Base-by-base conservation (phyloP, 92 coral and sea anemone genomes). In the Nematostella vectensis region DNA sequence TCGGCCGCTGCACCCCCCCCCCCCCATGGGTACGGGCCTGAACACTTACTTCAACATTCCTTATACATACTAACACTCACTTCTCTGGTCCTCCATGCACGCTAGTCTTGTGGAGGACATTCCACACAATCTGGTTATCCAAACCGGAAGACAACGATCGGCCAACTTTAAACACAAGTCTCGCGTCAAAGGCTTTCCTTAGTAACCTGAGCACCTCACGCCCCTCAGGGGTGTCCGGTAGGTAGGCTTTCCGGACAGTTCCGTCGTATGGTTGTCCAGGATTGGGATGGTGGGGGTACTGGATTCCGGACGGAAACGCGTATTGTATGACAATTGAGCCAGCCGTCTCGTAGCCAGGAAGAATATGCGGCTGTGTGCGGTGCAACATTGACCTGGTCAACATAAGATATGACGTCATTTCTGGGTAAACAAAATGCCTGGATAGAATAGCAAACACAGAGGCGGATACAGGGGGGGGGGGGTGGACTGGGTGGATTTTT, bases 91-190 rank as follows among this genome's bases (percentile, higher is more conserved):
- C 96, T 10, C 94, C 96, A 45, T 0, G 2, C 1, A 12, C 0
- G 24, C 19, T 58, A 0, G 96, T 79, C 62, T 88, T 88, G 57
- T 88, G 96, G 31, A 76, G 94, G 37, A 88, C 78, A 51, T 75
- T 85, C 96, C 96, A 88, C 25, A 79, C 64, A 4, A 83, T 66
- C 52, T 81, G 83, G 30, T 83, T 65, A 10, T 69, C 69, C 20
- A 2, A 1, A 2, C 76, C 78, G 0, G 70, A 45, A 43, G 88
- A 79, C 15, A 25, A 43, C 3, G 94, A 79, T 13, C 66, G 70
- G 1, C 94, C 94, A n/a, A 88, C 61, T 11, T 76, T 87, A 38
- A 87, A 87, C 26, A 77, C 58, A 52, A 82, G 36, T 10, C 83
- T 61, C 29, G 81, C 83, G 21, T 83, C 85, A 69, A 88, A 88